Base-by-base conservation (phyloP, 2,797 vertebrate species). In the Sebastes kiyomatsui region DNA sequence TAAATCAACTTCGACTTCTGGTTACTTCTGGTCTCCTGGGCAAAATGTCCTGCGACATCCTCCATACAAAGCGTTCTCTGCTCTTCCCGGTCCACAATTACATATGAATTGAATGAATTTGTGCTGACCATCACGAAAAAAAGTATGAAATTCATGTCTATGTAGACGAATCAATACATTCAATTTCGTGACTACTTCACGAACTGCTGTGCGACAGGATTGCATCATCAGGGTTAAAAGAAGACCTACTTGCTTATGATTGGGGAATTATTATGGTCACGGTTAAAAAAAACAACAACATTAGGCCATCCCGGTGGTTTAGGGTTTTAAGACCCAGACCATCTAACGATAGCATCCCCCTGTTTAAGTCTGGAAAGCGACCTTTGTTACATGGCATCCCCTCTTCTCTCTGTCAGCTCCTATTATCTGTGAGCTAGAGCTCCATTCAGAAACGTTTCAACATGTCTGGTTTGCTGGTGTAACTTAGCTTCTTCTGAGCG, bases 61-160 rank as follows among this genome's bases (percentile, higher is more conserved):
- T 38, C 2, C 5, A 2, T 1, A 28, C 6, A 14, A 2, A 0
- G 35, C 5, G 35, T 38, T 38, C 35, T 0, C 35, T 38, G 35
- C 35, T 38, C 35, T 38, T 38, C 35, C 35, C 35, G 0, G 35
- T 38, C 6, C 35, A 14, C 35, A 38, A 38, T 38, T 42, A 42
- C 38, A 42, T 42, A 42, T 16, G 14, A 42, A 42, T 42, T 38
- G 35, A 38, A 6, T 38, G 35, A 38, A 6, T 42, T 42, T 42
- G 38, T 42, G 38, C 38, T 42, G 38, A 42, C 38, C 14, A 16
- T 42, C 13, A 42, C 0, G 12, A 35, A 38, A 42, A 42, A 42
- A 42, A 42, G 14, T 42, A 42, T 0, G 38, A 0, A 42, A 42
- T 42, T 42, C 6, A 7, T 42, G 38, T 42, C 42, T 46, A 46